Evolutionary conservation across 2,888 invertebrate species (phyloP).

Genomic region (Drosophila mettleri): DNA sequence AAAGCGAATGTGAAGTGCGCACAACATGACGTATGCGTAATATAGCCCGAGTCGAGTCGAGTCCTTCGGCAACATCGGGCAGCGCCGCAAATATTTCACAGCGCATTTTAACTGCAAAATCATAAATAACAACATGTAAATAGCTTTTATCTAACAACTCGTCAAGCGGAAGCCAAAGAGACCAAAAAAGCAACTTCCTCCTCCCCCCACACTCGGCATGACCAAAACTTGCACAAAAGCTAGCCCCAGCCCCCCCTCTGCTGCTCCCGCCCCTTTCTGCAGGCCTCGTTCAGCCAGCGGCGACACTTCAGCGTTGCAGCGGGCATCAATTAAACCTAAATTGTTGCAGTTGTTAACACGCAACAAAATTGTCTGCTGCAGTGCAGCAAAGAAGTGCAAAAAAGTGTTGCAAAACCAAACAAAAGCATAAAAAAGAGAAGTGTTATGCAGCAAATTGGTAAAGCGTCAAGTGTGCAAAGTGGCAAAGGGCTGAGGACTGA

Average conservation of each 20-base stretch:
- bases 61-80: slow-evolving; percentile 28
- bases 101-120: slow-evolving; percentile 78
- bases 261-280: not conserved
- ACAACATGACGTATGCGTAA: slow-evolving; percentile 65
- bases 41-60: slow-evolving; percentile 37
- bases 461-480: slow-evolving; percentile 75
- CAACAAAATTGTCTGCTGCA: slow-evolving; percentile 80
- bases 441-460: slow-evolving; percentile 68
- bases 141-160: slow-evolving; percentile 81
- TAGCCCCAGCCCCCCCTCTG: not conserved
- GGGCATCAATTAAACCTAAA: slow-evolving; percentile 80
- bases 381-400: slow-evolving; percentile 58
- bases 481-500: slow-evolving; percentile 12
- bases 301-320: slow-evolving; percentile 75
- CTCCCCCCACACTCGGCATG: slow-evolving; percentile 44
- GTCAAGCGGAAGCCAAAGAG: slow-evolving; percentile 71
- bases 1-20: slow-evolving; percentile 41
- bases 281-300: slow-evolving; percentile 47
- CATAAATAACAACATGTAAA: slow-evolving; percentile 81
- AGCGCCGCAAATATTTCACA: slow-evolving; percentile 62
- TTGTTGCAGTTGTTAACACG: slow-evolving; percentile 81
- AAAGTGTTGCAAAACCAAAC: slow-evolving; percentile 38
- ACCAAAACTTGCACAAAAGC: slow-evolving; percentile 65
- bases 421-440: slow-evolving; percentile 11
- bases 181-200: slow-evolving; percentile 6